Evolutionary conservation across 92 coral and sea anemone species (phyloP), one percentile per base, ranked within the genome.

Genomic region (Actinernus sp.): DNA sequence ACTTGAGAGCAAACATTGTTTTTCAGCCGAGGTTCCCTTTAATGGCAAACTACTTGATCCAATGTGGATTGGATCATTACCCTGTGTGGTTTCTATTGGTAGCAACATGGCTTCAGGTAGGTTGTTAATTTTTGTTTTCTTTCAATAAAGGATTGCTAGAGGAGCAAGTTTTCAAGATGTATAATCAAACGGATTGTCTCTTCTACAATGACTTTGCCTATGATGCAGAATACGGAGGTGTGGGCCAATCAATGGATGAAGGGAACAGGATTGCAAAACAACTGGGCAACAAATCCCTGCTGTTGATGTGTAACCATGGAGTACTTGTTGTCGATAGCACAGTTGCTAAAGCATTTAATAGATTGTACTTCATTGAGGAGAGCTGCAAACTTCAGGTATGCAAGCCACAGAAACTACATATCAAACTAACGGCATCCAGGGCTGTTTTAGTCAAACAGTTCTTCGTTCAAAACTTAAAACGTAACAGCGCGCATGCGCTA

Each of bases 261-360:
- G 92, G 92, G 22, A 62, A 32, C 64, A 80, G 87, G 17, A 21
- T 54, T 25, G 92, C 68, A 5, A 38, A 45, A 46, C 67, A 57
- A 47, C 87, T 85, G 22, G 83, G 79, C 7, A 77, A 85, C 66
- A 85, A 72, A 58, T 44, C 81, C 2, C 56, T 85, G 17, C 61
- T 85, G 68, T 80, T 85, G 31, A 85, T 85, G 92, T 62, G 88
- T 37, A 80, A 80, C 58, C 92, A 85, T 23, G 92, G 92, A 26
- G 73, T 86, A 10, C 68, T 81, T 58, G 69, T 74, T 38, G 65
- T 65, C 2, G 88, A 59, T 0, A 47, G 36, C 1, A 60, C 81
- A 13, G 63, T 55, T 14, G 88, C 81, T 4, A 40, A 49, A 47
- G 88, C 92, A 0, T 61, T 81, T 58, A 72, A 81, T 68, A 77